phyloP scores from a whole-genome alignment of 2,797 vertebrate genomes.

The Coracias cyanogaster region DNA sequence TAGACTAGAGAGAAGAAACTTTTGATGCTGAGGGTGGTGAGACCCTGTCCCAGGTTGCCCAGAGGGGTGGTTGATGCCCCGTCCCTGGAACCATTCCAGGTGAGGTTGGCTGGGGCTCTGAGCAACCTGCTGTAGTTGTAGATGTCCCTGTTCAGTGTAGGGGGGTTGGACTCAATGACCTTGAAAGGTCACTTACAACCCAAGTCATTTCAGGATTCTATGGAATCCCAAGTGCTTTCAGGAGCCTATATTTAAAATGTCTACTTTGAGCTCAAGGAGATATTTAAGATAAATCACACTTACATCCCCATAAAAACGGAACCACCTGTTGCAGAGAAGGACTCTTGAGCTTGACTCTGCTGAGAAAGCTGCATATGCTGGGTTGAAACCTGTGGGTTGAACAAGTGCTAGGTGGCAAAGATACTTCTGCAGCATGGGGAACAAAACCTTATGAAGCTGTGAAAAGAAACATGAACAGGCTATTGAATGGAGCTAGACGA shows the following conservation, averaged over 20 bases:
- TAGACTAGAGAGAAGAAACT: not conserved
- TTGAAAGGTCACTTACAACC: not conserved
- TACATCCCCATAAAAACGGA: not conserved
- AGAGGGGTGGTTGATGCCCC: not conserved
- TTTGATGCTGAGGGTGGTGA: not conserved
- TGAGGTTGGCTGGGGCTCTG: not conserved
- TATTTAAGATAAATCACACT: accelerated
- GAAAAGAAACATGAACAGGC: not conserved
- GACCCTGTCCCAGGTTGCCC: not conserved
- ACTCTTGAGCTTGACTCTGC: not conserved
- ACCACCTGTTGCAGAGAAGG: not conserved
- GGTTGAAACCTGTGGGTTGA: not conserved
- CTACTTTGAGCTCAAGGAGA: not conserved
- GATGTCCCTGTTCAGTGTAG: not conserved
- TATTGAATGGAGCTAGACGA: not conserved
- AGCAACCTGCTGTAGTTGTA: not conserved
- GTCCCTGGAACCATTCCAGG: not conserved
- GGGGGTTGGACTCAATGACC: not conserved
- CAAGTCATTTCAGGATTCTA: not conserved
- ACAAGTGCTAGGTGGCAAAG: not conserved
- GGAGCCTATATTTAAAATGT: not conserved
- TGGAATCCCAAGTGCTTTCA: not conserved
- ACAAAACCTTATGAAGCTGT: not conserved
- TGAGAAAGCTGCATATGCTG: not conserved
- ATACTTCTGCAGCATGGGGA: not conserved